phyloP scores from a whole-genome alignment of 1,140 invertebrate species.

The Drosophila lowei region DNA sequence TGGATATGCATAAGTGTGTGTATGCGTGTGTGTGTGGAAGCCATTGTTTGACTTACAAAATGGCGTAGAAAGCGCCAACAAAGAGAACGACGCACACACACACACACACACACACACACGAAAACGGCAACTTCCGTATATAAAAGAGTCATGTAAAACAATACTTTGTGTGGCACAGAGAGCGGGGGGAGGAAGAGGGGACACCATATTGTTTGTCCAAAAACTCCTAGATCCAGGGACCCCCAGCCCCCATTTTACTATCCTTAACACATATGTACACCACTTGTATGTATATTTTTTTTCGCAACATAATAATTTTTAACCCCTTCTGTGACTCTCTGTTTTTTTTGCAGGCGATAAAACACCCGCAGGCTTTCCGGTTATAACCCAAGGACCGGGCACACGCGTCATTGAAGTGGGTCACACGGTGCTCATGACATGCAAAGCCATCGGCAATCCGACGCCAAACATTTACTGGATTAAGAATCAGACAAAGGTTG shows the following conservation, averaged over 20 bases:
- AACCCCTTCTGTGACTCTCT: constrained; percentile 52
- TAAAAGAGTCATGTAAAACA: constrained; percentile 79
- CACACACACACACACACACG: constrained; percentile 15
- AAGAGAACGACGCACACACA: constrained; percentile 54
- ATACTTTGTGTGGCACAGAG: constrained; percentile 54
- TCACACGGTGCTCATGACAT: constrained; percentile 94
- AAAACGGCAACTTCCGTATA: constrained; percentile 75
- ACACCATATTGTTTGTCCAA: constrained; percentile 73
- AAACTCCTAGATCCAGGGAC: constrained; percentile 29
- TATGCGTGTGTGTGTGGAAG: constrained; percentile 31
- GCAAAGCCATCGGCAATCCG: constrained; percentile 93
- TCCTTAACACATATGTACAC: constrained; percentile 21
- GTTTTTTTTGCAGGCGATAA: constrained; percentile 87
- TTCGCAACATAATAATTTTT: constrained; percentile 72
- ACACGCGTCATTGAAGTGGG: constrained; percentile 97
- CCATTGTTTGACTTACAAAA: constrained; percentile 80
- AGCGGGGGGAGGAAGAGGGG: constrained; percentile 2
- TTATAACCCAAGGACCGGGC: constrained; percentile 90
- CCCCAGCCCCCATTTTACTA: constrained; percentile 2
- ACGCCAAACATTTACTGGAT: constrained; percentile 95
- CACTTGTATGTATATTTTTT: constrained; percentile 32
- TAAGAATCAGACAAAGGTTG: constrained; percentile 94
- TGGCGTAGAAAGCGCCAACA: constrained; percentile 73
- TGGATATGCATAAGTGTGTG: constrained; percentile 22
- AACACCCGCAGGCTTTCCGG: constrained; percentile 95